Conservation (phyloP, 2,888 invertebrate species). For the Aethes cnicana region DNA sequence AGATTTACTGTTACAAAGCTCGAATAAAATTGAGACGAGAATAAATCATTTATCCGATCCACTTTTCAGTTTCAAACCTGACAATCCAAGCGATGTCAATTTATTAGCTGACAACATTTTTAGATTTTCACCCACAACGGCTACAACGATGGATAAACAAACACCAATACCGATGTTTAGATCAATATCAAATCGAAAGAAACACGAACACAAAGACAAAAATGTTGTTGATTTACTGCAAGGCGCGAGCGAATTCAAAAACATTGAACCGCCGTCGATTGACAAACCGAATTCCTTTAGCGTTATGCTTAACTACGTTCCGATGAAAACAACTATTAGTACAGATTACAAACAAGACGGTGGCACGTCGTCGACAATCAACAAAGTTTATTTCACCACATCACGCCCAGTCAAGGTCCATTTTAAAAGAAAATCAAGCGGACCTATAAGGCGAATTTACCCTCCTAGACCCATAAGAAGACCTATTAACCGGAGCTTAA, state of each 20-base stretch:
- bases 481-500: slow-evolving; percentile 28
- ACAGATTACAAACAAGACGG: slow-evolving; percentile 49
- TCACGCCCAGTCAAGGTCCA: slow-evolving; percentile 54
- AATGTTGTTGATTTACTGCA: slow-evolving; percentile 43
- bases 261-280: slow-evolving; percentile 37
- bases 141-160: slow-evolving; percentile 38
- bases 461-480: slow-evolving; percentile 45
- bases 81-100: slow-evolving; percentile 88
- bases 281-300: slow-evolving; percentile 81
- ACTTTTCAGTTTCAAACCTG: slow-evolving; percentile 87
- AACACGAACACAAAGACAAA: slow-evolving; percentile 46
- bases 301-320: slow-evolving; percentile 85
- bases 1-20: slow-evolving; percentile 45
- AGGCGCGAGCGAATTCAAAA: slow-evolving; percentile 36
- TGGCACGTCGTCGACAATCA: slow-evolving; percentile 37
- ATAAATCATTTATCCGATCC: slow-evolving; percentile 81
- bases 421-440: slow-evolving; percentile 61
- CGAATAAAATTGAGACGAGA: slow-evolving; percentile 48
- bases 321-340: slow-evolving; percentile 60
- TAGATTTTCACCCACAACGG: slow-evolving; percentile 57
- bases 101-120: slow-evolving; percentile 82
- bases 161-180: slow-evolving; percentile 52
- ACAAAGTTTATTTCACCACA: slow-evolving; percentile 67
- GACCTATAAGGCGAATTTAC: slow-evolving; percentile 46
- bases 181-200: slow-evolving; percentile 48